Evolutionary conservation across 2,113 vertebrate genomes (phyloP).

Genomic region (Spea multiplicata): DNA sequence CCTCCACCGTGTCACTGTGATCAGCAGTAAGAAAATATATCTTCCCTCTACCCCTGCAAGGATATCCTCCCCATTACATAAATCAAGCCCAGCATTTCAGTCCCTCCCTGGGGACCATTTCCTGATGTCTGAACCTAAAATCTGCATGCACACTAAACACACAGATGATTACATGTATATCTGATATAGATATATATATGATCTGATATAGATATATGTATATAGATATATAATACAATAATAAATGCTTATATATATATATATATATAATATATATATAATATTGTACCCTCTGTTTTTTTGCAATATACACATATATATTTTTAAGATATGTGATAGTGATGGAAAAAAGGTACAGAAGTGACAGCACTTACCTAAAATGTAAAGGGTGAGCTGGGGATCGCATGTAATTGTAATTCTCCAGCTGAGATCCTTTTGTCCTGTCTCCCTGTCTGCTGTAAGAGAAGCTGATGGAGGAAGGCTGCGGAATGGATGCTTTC

Average conservation of each 20-base stretch:
- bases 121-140: conserved; percentile 28
- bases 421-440: not conserved
- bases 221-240: not conserved
- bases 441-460: conserved; percentile 28
- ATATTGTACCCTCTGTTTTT: too few relatives aligned
- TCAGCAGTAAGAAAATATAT: conserved; percentile 26
- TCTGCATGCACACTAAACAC: not conserved
- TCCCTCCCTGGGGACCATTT: conserved; percentile 37
- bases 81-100: conserved; percentile 36
- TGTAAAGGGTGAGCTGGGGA: conserved; percentile 4
- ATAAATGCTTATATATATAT: not conserved
- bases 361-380: conserved; percentile 8
- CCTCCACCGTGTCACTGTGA: conserved; percentile 37
- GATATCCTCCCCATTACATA: conserved; percentile 46
- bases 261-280: not conserved
- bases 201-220: not conserved
- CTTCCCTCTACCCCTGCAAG: conserved; percentile 23
- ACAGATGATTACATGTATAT: not conserved
- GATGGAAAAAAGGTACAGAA: conserved; percentile 2
- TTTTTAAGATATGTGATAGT: not conserved
- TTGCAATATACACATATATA: not conserved
- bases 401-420: conserved; percentile 14
- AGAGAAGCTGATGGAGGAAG: conserved; percentile 28
- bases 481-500: conserved; percentile 4
- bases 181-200: not conserved